phyloP scores from a whole-genome alignment of 2,113 vertebrate species.

The Pholis gunnellus region DNA sequence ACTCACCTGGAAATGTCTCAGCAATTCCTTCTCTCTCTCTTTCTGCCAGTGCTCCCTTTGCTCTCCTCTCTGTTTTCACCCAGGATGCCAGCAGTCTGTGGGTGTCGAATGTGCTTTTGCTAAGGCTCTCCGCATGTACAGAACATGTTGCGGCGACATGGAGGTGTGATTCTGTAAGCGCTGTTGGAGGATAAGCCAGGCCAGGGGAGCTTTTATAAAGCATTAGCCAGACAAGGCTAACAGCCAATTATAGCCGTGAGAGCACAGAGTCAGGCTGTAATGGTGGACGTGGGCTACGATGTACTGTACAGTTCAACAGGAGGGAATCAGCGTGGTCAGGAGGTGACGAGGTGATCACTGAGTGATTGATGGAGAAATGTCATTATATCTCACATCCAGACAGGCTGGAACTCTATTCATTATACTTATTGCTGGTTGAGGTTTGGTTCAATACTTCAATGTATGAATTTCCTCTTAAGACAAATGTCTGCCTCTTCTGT shows the following conservation, averaged over 20 bases:
- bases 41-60: not conserved
- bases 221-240: constrained; percentile 56
- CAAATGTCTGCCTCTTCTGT: not conserved
- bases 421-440: not conserved
- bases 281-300: constrained; percentile 17
- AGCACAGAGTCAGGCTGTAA: not conserved
- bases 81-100: constrained; percentile 13
- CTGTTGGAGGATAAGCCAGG: constrained; percentile 37
- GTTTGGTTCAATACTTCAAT: constrained; percentile 1
- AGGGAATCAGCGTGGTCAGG: constrained; percentile 8
- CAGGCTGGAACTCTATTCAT: not conserved
- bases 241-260: constrained; percentile 61
- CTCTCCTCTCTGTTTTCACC: constrained; percentile 6
- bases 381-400: constrained; percentile 3
- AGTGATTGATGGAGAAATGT: not conserved
- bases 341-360: not conserved
- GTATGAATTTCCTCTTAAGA: not conserved
- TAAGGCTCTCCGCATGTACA: constrained; percentile 16
- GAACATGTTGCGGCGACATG: not conserved
- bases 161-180: constrained; percentile 31
- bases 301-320: not conserved
- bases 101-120: constrained; percentile 13
- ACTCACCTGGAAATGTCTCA: constrained; percentile 33
- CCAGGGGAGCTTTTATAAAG: constrained; percentile 52
- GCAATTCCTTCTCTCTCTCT: not conserved